A percentile compares a stretch with the other conserved stretches of the same genome.
Conservation (phyloP, 1,140 invertebrate genomes). For the Drosophila oshimai region DNA sequence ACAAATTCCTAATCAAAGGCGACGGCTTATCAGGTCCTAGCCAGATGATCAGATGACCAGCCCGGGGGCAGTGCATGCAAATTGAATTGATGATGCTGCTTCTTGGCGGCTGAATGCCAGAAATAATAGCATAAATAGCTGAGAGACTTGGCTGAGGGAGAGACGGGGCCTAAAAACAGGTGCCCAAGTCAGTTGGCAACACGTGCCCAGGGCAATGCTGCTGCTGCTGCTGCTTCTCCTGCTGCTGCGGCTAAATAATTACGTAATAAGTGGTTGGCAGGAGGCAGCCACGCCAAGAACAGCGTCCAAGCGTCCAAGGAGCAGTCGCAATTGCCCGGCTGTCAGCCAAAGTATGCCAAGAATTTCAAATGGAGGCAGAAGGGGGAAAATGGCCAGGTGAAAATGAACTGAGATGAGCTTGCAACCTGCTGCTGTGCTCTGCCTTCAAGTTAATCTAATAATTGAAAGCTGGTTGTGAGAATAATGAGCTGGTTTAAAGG, state of each 20-base stretch:
- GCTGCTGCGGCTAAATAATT: constrained; percentile 66
- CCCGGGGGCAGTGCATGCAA: constrained; percentile 53
- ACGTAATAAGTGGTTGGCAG: constrained; percentile 81
- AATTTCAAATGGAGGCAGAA: constrained; percentile 58
- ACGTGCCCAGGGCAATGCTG: constrained; percentile 71
- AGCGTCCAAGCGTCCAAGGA: constrained; percentile 18
- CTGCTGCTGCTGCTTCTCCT: constrained; percentile 13
- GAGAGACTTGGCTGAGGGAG: constrained; percentile 26
- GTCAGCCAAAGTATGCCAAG: constrained; percentile 71
- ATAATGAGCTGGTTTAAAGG: constrained; percentile 10
- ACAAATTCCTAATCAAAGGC: constrained; percentile 21
- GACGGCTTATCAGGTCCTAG: constrained; percentile 28
- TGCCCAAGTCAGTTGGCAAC: constrained; percentile 73
- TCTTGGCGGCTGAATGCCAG: constrained; percentile 55
- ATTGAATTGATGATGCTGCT: constrained; percentile 69
- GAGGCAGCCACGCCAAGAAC: constrained; percentile 18
- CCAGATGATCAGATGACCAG: constrained; percentile 3
- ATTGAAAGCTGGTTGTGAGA: constrained; percentile 34
- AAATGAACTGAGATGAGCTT: constrained; percentile 35
- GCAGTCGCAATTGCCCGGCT: constrained; percentile 47
- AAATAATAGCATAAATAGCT: constrained; percentile 78
- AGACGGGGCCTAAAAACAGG: too few species aligned
- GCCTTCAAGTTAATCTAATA: constrained; percentile 25
- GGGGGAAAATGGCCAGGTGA: constrained; percentile 21
- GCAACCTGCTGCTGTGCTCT: constrained; percentile 8